These are phyloP conservation scores for Spilogale gracilis DNA, from an alignment of 2,113 vertebrate genomes.

Conservation along the genomic window DNA sequence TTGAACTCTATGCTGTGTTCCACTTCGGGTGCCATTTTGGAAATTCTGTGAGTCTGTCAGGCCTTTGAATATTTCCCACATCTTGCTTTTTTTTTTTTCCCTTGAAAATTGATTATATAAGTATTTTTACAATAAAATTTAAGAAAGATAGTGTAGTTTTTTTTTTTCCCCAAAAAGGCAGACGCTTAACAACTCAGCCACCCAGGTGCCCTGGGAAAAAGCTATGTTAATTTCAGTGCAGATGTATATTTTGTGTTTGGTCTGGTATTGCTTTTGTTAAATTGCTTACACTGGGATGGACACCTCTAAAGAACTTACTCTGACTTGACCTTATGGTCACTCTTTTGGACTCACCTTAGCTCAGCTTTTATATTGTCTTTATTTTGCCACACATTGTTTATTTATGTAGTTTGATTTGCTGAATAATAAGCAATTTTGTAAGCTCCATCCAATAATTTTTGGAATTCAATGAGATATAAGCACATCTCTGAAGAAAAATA, in stretches of 20 bases:
- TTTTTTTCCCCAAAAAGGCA: neutral
- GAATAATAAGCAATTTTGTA: slow-evolving; percentile 10
- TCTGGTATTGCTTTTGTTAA: neutral
- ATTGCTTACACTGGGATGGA: neutral
- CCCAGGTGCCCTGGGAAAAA: neutral
- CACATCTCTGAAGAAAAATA: neutral
- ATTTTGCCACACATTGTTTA: neutral
- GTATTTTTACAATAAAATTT: neutral
- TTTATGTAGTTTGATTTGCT: slow-evolving; percentile 8
- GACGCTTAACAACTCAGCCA: too few relatives aligned
- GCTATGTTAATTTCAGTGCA: neutral
- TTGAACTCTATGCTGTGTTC: neutral
- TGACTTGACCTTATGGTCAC: neutral
- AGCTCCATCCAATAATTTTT: neutral
- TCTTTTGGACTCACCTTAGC: neutral
- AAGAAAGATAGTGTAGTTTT: neutral
- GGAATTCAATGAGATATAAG: neutral
- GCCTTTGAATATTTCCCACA: neutral
- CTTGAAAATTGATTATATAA: neutral
- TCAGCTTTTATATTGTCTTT: neutral
- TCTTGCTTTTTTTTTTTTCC: neutral
- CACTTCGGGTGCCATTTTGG: neutral
- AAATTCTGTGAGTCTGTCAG: neutral
- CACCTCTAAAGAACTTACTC: neutral
- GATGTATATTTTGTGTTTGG: neutral